Conservation (phyloP, 2,797 vertebrate species). For the Ptychobarbus kaznakovi region DNA sequence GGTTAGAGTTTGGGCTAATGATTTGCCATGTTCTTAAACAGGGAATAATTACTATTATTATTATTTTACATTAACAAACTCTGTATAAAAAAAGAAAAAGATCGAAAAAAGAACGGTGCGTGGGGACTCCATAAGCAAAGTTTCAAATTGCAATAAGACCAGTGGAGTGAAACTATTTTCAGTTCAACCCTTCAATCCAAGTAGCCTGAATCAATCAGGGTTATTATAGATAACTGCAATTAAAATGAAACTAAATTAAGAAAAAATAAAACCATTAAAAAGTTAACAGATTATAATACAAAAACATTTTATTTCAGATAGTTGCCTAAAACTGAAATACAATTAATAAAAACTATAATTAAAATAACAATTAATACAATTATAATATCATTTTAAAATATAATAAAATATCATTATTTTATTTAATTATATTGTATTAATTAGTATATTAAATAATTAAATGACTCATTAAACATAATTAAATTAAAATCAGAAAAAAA, state of each 20-base stretch:
- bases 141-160: background rate
- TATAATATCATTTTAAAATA: background rate
- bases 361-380: background rate
- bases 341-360: background rate
- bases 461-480: background rate
- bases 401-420: background rate
- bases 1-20: constrained; percentile 76
- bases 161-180: background rate
- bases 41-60: background rate
- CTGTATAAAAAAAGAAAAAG: background rate
- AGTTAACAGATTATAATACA: background rate
- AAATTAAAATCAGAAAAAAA: background rate
- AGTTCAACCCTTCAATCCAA: background rate
- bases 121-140: background rate
- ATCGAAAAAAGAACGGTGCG: background rate
- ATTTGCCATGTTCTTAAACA: constrained; percentile 72
- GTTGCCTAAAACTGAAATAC: background rate
- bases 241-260: background rate
- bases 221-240: background rate
- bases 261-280: background rate
- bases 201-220: background rate
- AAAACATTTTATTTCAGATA: too few relatives aligned
- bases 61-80: background rate
- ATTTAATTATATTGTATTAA: background rate
- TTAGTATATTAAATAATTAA: background rate